Evolutionary conservation across 2,888 invertebrate species (phyloP).

Genomic region (Andrena bucephala): DNA sequence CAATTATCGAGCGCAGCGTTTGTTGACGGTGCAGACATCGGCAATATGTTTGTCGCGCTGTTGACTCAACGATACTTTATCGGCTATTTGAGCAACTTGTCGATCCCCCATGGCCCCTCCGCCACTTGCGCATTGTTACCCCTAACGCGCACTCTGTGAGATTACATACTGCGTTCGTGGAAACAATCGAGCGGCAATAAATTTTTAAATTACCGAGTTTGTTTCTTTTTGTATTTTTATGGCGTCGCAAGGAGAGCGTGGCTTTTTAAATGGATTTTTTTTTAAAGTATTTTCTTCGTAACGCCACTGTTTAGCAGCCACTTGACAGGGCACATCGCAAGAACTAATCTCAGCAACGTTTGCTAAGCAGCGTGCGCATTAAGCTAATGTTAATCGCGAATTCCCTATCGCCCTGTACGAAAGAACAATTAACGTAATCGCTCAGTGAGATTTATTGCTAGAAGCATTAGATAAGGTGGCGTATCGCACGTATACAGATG

Average conservation of each 20-base stretch:
- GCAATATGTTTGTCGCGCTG: too few species aligned
- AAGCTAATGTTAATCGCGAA: conserved; percentile 2
- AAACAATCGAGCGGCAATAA: too few species aligned
- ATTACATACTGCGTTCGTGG: background rate
- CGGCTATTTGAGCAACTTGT: too few species aligned
- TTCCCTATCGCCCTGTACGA: conserved; percentile 33
- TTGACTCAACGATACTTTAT: too few species aligned
- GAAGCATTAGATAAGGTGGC: background rate
- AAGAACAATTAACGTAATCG: conserved; percentile 37
- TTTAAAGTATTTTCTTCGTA: background rate
- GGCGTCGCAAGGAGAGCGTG: background rate
- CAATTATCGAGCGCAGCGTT: too few species aligned
- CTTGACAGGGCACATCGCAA: background rate
- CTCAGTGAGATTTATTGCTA: conserved; percentile 24
- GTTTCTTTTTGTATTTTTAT: background rate
- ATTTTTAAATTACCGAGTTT: too few species aligned
- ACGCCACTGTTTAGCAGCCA: too few species aligned
- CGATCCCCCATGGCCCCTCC: too few species aligned
- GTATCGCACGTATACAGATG: background rate
- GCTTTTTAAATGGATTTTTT: background rate
- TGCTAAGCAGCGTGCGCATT: background rate
- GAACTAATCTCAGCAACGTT: background rate
- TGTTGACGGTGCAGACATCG: too few species aligned
- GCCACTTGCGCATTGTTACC: too few species aligned
- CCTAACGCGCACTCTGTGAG: too few species aligned